Evolutionary conservation across 2,113 vertebrate genomes (phyloP), one percentile per base, ranked within the genome.

Genomic region (Atrichornis clamosus): DNA sequence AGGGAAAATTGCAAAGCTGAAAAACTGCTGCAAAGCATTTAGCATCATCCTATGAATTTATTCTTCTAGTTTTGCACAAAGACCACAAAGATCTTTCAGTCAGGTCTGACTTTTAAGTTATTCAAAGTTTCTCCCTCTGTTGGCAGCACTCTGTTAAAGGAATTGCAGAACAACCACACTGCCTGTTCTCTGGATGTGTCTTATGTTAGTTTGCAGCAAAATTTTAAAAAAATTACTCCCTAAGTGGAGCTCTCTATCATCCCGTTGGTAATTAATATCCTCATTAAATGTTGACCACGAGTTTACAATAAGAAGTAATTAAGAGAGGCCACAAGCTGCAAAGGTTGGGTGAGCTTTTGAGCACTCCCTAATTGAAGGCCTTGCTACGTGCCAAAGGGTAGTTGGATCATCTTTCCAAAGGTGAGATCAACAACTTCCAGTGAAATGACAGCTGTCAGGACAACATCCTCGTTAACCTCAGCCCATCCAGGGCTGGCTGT

Each of bases 201-300:
- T 52, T 77, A 69, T 33, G 49, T 83, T 73, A 78, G 55, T 81
- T 89, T 75, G 67, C 44, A 65, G 77, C 33, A 89, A 80, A 95
- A 56, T 64, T 35, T 4, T 1, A 1, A 0, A 70, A 78, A 74
- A 77, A 62, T 13, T 27, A 47, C 47, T 84, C 24, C 35, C 15
- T 33, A 56, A 89, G 58, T 72, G 72, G 47, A 72, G 74, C 59
- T 88, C 37, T 87, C 22, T 59, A 42, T 91, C 87, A 62, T 76
- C 15, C 15, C 3, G 85, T 87, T 55, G 24, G 80, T 85, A 94
- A 95, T 93, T 95, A 96, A 89, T 93, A 95, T 96, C 44, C 77
- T 90, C 46, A 53, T 86, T 94, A 96, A 95, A 86, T 60, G 46
- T 63, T 87, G 83, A 86, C 85, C 78, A 59, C 9, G 53, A 95